Base-by-base conservation (phyloP, 2,888 invertebrate species). In the Melanotus villosus region DNA sequence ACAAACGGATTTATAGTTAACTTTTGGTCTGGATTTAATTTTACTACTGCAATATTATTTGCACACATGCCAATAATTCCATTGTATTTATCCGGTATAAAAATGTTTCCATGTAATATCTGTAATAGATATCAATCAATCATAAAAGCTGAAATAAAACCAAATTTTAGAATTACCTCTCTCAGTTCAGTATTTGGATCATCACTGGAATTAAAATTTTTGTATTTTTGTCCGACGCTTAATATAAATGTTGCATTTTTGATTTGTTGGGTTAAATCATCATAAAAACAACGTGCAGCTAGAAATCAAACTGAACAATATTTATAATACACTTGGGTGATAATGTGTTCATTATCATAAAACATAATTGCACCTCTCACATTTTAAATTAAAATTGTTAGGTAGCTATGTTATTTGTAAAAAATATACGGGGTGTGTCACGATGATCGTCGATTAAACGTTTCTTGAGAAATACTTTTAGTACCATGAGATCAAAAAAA, bases 11-110 rank as follows among this genome's bases (percentile, higher is more conserved):
- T 5, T 1, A 36, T n/a, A 21, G 36, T 30, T 16, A 63, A 14
- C 12, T 36, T 41, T 12, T 63, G 36, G 2, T 41, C 10, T 12
- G 10, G 5, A 36, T 23, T 19, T 18, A 63, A 10, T 41, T 41
- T 63, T 7, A 52, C 14, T 34, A 63, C 41, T 7, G 63, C 63
- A 38, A 63, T 63, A 19, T 63, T 63, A 41, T 30, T 3, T 5
- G 38, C n/a, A 63, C 54, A 52, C 3, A 30, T 50, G 10, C 18
- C 41, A 4, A 2, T 12, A 26, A 19, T 32, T 12, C 60, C 60
- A 30, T 26, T 36, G 30, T 63, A 63, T 18, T 63, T 32, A 1
- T 54, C 7, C n/a, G 52, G 3, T 10, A 23, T 52, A 5, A 41
- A 6, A 14, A 63, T 19, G 19, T 32, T 38, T 26, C 12, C 26